Evolutionary conservation across 2,113 vertebrate genomes (phyloP).

Genomic region (Ptyas mucosa): DNA sequence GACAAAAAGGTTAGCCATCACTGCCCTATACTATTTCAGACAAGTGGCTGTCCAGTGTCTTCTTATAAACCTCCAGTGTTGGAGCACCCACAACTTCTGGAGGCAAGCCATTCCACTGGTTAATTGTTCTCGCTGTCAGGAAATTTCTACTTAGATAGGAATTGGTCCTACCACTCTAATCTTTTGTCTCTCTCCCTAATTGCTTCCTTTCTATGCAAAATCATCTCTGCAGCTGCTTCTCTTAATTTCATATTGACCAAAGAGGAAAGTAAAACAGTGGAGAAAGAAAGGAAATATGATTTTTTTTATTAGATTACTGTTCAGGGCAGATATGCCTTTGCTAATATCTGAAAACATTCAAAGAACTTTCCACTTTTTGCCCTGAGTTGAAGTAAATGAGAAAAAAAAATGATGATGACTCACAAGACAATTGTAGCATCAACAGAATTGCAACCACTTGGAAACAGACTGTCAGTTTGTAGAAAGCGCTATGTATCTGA

Average conservation of each 20-base stretch:
- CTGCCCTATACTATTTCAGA: no score
- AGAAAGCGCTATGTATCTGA: not conserved
- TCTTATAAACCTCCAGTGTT: no score
- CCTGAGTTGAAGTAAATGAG: not conserved
- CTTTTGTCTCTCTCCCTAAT: not conserved
- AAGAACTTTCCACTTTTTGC: not conserved
- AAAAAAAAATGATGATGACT: not conserved
- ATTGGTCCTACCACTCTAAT: not conserved
- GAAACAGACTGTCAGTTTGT: not conserved
- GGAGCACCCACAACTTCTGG: no score
- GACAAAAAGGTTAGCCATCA: no score
- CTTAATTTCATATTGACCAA: not conserved
- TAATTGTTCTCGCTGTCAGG: no score
- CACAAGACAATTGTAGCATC: not conserved
- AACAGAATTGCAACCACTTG: not conserved
- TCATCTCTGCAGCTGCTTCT: not conserved
- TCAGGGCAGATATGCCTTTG: not conserved
- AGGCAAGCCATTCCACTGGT: no score
- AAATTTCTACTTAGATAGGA: no score
- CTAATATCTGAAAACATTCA: not conserved
- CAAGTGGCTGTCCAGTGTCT: no score
- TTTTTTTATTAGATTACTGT: not conserved
- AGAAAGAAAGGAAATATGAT: not conserved
- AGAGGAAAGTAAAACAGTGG: not conserved
- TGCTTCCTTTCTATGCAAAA: not conserved